Conservation (phyloP, 2,113 vertebrate genomes). For the Misgurnus anguillicaudatus region DNA sequence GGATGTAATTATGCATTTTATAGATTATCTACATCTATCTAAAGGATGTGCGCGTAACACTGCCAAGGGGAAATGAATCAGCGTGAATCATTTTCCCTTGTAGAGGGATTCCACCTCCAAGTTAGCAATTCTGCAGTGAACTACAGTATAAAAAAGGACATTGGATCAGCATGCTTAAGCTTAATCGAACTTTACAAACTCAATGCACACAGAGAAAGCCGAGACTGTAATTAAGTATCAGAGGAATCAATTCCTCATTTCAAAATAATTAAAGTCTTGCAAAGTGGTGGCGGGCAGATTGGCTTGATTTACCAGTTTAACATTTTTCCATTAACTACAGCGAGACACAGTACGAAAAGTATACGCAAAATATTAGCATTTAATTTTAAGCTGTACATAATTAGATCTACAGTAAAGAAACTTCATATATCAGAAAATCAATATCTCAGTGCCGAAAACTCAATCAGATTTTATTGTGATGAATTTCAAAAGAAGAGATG, state of each 20-base stretch:
- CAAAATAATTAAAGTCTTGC: slow-evolving; percentile 50
- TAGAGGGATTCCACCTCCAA: slow-evolving; percentile 40
- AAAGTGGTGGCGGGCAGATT: slow-evolving; percentile 34
- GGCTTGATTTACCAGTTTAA: slow-evolving; percentile 32
- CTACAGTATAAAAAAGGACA: slow-evolving; percentile 33
- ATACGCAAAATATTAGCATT: not conserved
- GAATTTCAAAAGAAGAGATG: not conserved
- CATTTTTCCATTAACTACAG: slow-evolving; percentile 8
- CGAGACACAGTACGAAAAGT: not conserved
- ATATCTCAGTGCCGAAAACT: slow-evolving; percentile 7
- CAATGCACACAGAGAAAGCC: slow-evolving; percentile 27
- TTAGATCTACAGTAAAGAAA: slow-evolving; percentile 13
- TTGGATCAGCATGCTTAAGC: slow-evolving; percentile 30
- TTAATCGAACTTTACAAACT: slow-evolving; percentile 54
- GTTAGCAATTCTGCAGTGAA: slow-evolving; percentile 45
- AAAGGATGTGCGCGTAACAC: slow-evolving; percentile 51
- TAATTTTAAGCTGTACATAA: not conserved
- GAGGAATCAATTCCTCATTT: slow-evolving; percentile 57
- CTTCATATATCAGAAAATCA: not conserved
- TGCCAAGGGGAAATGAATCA: slow-evolving; percentile 36
- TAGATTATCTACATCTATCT: slow-evolving; percentile 33
- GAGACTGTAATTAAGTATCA: slow-evolving; percentile 50
- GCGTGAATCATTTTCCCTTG: slow-evolving; percentile 42
- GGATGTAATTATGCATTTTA: slow-evolving; percentile 57
- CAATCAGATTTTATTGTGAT: not conserved